Conservation (phyloP, 2,113 vertebrate species). For the Megalops atlanticus region DNA sequence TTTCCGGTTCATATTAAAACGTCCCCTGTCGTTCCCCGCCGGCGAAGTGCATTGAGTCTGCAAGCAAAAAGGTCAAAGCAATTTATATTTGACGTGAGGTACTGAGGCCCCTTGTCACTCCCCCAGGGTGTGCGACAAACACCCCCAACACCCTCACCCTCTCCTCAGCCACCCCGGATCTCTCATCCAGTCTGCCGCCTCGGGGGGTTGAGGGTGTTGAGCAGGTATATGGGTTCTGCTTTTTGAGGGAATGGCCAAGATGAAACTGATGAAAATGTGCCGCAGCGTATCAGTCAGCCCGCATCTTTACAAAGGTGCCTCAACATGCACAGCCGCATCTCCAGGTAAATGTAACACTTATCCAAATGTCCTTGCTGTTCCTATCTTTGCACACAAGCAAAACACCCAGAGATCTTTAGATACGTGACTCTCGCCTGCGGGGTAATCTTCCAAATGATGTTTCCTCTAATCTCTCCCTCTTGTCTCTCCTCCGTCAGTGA, state of each 20-base stretch:
- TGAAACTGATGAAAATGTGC: neutral
- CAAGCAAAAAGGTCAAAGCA: constrained; percentile 15
- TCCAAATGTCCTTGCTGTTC: neutral
- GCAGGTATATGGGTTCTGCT: neutral
- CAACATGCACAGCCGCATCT: neutral
- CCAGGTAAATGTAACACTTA: neutral
- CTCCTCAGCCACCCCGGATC: neutral
- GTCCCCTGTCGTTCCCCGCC: neutral
- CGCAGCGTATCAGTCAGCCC: neutral
- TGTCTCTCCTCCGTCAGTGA: neutral
- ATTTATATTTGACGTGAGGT: constrained; percentile 6
- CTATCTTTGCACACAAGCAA: no score
- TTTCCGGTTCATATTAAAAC: constrained; percentile 15
- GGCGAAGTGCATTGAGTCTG: constrained; percentile 6
- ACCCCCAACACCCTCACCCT: neutral
- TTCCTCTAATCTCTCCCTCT: no score
- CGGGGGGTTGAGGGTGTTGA: neutral
- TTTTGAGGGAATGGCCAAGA: neutral
- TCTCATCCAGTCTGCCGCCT: neutral
- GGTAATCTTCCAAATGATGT: no score
- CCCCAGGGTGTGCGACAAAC: constrained; percentile 4
- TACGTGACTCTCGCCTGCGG: no score
- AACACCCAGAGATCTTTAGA: no score
- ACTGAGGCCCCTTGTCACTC: neutral
- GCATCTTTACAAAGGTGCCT: neutral